Base-by-base conservation (phyloP, 2,797 vertebrate genomes). In the Carapus acus region DNA sequence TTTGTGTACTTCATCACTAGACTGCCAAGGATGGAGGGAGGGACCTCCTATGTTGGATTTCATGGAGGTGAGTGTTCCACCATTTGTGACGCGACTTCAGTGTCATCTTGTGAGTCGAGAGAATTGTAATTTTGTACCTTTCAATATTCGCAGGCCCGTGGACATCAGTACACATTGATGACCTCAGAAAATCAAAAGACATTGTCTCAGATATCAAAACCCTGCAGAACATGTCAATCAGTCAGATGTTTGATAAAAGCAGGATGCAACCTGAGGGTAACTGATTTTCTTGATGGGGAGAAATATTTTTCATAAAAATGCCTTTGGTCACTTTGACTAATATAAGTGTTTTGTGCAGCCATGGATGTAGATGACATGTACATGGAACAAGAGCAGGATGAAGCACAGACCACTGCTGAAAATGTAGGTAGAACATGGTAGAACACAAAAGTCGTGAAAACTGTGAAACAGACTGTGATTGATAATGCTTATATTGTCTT, bases 161-260 rank as follows among this genome's bases (percentile, higher is more conserved):
- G 96, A 90, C 72, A 54, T 94, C 93, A 0, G 89, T 94, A 73
- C 96, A 98, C 52, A 93, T 98, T 0, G 96, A 98, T 1, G 96
- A 98, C 73, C 90, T 98, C 23, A 89, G 88, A 70, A 85, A 57
- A 19, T 92, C 94, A 36, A 88, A 86, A 18, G 87, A 91, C 71
- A 94, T 98, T 60, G 77, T 86, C 49, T 90, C 91, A 0, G 92
- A 97, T 37, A 65, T 98, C 74, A 91, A 91, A 23, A 79, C 81
- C 23, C 80, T 99, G 75, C 91, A 92, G 77, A 85, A 75, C 34
- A 72, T 93, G 78, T 84, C 91, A 43, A 92, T 99, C 81, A 93
- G 94, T 78, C 88, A 96, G 41, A 72, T 98, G 44, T 94, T 99
- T 82, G 83, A 71, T 65, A 77, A 67, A 64, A 82, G 73, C 6